Base-by-base conservation (phyloP, 1,140 invertebrate genomes). In the Sitodiplosis mosellana region DNA sequence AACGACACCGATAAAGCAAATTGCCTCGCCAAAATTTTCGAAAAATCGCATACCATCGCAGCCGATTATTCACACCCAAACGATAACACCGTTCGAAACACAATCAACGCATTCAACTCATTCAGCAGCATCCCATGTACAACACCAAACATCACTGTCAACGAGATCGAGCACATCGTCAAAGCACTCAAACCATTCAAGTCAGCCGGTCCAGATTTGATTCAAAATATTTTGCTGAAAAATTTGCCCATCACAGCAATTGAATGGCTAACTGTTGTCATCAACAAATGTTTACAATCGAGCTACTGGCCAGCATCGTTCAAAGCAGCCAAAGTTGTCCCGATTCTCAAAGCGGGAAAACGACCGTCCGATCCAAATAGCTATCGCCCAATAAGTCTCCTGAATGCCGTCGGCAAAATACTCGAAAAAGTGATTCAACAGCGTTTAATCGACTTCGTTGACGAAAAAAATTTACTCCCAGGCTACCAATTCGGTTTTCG, bases 291-390 rank as follows among this genome's bases (percentile, higher is more conserved):
- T 19, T 65, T 0, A 55, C 47, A 48, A 21, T 57, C 0, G 27
- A n/a, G 40, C 6, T 57, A 66, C 38, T 65, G 64, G 45, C 56
- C 62, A 0, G 2, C 14, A 0, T 1, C 7, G 1, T 66, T 60
- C 61, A 68, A 68, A 56, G 46, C 52, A 15, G 64, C 59, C 2
- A 59, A 49, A 2, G 50, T 67, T 6, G 54, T 66, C 11, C 51
- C 59, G 1, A 59, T 69, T 21, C 56, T 46, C 1, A 69, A 69
- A 55, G 57, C 59, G 2, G 55, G 57, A 6, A 69, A 71, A 56
- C 43, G 56, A 20, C 38, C 45, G 18, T 47, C 36, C 14, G 14
- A 22, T 1, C 51, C 54, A 2, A 17, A 47, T 0, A 63, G 49
- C 19, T 59, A 58, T 44, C 22, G 65, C 11, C 61, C 62, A 19